phyloP scores from a whole-genome alignment of 2,113 vertebrate genomes.

The Seriola rivoliana region DNA sequence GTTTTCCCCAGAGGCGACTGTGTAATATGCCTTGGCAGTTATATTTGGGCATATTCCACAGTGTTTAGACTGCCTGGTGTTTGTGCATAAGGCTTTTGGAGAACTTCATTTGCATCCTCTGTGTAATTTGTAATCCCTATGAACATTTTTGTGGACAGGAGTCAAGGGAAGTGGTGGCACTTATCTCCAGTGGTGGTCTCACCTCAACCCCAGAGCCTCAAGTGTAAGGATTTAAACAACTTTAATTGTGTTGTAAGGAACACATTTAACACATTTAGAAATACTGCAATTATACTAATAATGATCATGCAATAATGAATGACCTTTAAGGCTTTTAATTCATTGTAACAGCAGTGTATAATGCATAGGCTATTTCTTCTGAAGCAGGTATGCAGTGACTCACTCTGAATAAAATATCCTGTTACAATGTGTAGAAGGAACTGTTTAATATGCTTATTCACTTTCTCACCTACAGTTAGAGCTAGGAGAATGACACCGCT shows the following conservation, averaged over 20 bases:
- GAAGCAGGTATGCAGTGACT: background rate
- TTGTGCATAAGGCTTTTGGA: constrained; percentile 39
- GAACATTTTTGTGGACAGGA: constrained; percentile 70
- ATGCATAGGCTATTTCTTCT: too few species aligned
- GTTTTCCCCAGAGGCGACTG: constrained; percentile 10
- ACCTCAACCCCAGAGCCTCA: constrained; percentile 53
- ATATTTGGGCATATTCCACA: background rate
- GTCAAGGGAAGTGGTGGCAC: constrained; percentile 66
- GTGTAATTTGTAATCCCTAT: constrained; percentile 66
- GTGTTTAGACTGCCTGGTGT: constrained; percentile 31
- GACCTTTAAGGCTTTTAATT: too few species aligned
- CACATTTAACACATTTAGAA: background rate
- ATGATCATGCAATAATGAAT: background rate
- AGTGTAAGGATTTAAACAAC: constrained; percentile 32
- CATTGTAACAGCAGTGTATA: too few species aligned
- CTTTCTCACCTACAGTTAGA: too few species aligned
- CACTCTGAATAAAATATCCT: background rate
- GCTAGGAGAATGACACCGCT: too few species aligned
- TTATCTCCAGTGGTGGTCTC: constrained; percentile 76
- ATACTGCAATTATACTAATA: background rate
- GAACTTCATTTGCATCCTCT: constrained; percentile 59
- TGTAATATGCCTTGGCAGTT: constrained; percentile 23
- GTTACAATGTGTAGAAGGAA: background rate
- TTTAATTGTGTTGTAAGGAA: background rate
- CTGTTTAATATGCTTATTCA: background rate